Percentiles rank a stretch among this genome's conserved stretches.
phyloP scores from a whole-genome alignment of 2,888 invertebrate species.

The Trichogramma dendrolimi region DNA sequence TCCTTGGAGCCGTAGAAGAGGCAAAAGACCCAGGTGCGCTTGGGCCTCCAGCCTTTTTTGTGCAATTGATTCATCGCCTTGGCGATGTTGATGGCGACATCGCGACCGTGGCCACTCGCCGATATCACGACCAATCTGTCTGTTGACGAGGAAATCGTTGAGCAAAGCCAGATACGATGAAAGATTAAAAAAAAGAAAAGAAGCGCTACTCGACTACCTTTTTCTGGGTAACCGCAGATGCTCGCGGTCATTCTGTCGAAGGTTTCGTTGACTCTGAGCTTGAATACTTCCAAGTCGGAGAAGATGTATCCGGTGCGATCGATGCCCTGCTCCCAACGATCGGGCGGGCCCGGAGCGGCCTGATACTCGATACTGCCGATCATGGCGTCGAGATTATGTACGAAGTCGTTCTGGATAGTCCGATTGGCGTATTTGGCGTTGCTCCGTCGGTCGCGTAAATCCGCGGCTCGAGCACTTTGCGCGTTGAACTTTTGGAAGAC shows the following conservation, averaged over 20 bases:
- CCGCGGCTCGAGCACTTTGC: slow-evolving; percentile 10
- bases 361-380: neutral
- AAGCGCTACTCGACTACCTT: slow-evolving; percentile 26
- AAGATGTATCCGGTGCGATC: slow-evolving; percentile 30
- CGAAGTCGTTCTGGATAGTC: slow-evolving; percentile 35
- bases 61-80: slow-evolving; percentile 35
- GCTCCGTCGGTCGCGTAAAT: slow-evolving; percentile 37
- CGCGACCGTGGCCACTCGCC: slow-evolving; percentile 38
- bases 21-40: slow-evolving; percentile 44
- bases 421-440: slow-evolving; percentile 41
- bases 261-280: slow-evolving; percentile 31
- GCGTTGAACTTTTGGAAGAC: slow-evolving; percentile 42
- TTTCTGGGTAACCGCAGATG: slow-evolving; percentile 35
- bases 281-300: slow-evolving; percentile 27
- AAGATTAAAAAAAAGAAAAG: neutral
- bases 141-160: slow-evolving; percentile 20
- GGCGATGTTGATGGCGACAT: slow-evolving; percentile 38
- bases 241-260: slow-evolving; percentile 35
- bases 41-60: slow-evolving; percentile 41
- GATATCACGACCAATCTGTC: slow-evolving; percentile 46
- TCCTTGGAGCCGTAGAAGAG: slow-evolving; percentile 38
- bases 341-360: slow-evolving; percentile 16
- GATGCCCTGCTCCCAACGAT: slow-evolving; percentile 7
- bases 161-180: too few species aligned
- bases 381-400: slow-evolving; percentile 17